These are phyloP conservation scores for Glaucomys volans DNA, from an alignment of 2,113 vertebrate species.

Conservation along the genomic window DNA sequence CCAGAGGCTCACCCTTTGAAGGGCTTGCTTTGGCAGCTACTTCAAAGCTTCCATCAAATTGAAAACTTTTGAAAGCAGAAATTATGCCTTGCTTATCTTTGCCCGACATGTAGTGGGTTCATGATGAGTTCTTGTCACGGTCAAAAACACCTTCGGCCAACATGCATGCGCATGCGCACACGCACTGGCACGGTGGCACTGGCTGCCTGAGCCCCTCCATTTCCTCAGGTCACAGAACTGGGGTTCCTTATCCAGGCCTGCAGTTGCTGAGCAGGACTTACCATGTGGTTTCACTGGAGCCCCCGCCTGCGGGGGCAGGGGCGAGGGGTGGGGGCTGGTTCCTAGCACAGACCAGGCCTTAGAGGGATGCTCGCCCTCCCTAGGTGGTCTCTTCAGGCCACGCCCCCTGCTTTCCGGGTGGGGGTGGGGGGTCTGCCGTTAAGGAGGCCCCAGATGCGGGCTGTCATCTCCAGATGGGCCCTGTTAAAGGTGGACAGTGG, in stretches of 20 bases:
- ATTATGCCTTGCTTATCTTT: neutral
- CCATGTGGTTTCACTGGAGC: neutral
- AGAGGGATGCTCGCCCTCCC: neutral
- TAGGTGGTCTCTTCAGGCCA: neutral
- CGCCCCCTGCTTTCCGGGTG: neutral
- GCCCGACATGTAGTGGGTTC: neutral
- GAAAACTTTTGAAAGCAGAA: neutral
- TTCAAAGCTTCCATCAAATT: neutral
- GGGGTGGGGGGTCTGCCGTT: too few relatives aligned
- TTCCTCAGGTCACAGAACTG: neutral
- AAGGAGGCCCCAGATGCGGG: neutral
- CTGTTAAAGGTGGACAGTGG: neutral
- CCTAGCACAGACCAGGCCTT: neutral
- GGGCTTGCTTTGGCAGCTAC: neutral
- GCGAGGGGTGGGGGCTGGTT: neutral
- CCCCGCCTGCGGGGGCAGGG: accelerated
- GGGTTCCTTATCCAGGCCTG: neutral
- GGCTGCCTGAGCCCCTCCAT: neutral
- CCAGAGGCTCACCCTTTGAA: neutral
- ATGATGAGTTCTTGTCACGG: neutral
- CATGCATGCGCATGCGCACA: neutral
- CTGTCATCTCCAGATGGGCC: neutral
- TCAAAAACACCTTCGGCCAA: neutral
- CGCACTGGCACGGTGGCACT: accelerated
- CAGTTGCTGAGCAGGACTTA: too few relatives aligned